Base-by-base conservation (phyloP, 1,140 invertebrate species). In the Meteorus sp. region DNA sequence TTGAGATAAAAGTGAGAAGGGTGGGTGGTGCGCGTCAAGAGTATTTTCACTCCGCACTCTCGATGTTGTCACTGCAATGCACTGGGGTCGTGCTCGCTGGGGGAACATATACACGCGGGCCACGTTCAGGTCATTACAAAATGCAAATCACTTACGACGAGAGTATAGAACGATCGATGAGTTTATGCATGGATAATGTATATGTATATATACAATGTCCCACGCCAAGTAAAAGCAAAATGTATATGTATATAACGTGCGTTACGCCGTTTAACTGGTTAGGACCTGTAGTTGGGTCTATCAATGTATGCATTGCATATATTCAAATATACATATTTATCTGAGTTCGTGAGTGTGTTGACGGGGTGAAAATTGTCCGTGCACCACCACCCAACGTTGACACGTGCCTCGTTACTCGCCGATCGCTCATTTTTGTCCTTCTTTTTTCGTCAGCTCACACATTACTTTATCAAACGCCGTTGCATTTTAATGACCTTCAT, bases 111-210 rank as follows among this genome's bases (percentile, higher is more conserved):
- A 19, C 20, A 44, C 23, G 39, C 0, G 15, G 13, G 25, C 11
- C 39, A 55, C 43, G 47, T 51, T 47, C 39, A 60, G 63, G 64
- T 73, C 73, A 73, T 75, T 75, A 75, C 66, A 51, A 66, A 73
- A 75, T 75, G 73, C 73, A 73, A 75, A 75, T 74, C 60, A 64
- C 55, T 51, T 43, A 57, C 56, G 67, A n/a, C n/a, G n/a, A n/a
- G n/a, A n/a, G n/a, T n/a, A n/a, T n/a, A n/a, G n/a, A n/a, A n/a
- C 56, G 66, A 74, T 72, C 72, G 64, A 70, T 73, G 65, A 65
- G 62, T 66, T 71, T 66, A 57, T 61, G 39, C 22, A 44, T 44
- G 0, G n/a, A n/a, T n/a, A n/a, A n/a, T n/a, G n/a, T n/a, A n/a
- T n/a, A n/a, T n/a, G n/a, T n/a, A n/a, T n/a, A n/a, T n/a, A n/a